These are phyloP conservation scores for Hiodon tergisus DNA, from an alignment of 2,113 vertebrate genomes.

Conservation along the genomic window DNA sequence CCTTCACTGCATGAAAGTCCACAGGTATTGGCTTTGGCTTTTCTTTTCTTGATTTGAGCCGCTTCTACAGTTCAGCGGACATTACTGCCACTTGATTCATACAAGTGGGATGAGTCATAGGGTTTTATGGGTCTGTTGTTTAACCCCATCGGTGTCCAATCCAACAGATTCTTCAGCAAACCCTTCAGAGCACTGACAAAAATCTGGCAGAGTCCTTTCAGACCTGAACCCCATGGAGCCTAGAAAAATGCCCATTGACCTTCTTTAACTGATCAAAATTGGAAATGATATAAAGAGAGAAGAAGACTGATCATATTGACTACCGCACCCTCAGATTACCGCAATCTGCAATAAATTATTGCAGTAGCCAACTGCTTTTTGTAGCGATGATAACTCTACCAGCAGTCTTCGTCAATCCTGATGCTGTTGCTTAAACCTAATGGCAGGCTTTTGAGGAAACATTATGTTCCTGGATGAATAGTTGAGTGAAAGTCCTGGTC, in stretches of 20 bases:
- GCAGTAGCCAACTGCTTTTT: neutral
- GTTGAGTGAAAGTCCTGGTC: neutral
- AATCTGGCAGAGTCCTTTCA: neutral
- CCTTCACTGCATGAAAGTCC: conserved; percentile 17
- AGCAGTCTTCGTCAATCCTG: too few relatives aligned
- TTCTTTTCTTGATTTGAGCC: conserved; percentile 10
- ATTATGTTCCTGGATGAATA: neutral
- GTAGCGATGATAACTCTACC: neutral
- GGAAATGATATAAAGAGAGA: too few relatives aligned
- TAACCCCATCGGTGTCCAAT: neutral
- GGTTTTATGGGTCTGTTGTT: conserved; percentile 19
- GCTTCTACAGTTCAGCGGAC: neutral
- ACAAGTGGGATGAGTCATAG: conserved; percentile 23
- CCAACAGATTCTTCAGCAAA: neutral
- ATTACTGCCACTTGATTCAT: conserved; percentile 23
- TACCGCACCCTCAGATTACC: neutral
- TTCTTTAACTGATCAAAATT: neutral
- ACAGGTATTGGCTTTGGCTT: conserved; percentile 13
- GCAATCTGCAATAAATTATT: neutral
- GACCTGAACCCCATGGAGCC: neutral
- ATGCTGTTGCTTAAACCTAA: too few relatives aligned
- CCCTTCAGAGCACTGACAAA: too few relatives aligned
- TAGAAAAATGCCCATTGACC: neutral
- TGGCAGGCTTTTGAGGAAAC: too few relatives aligned
- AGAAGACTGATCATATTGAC: neutral